Evolutionary conservation across 2,888 invertebrate species (phyloP).

Genomic region (Zygogramma bicolorata): DNA sequence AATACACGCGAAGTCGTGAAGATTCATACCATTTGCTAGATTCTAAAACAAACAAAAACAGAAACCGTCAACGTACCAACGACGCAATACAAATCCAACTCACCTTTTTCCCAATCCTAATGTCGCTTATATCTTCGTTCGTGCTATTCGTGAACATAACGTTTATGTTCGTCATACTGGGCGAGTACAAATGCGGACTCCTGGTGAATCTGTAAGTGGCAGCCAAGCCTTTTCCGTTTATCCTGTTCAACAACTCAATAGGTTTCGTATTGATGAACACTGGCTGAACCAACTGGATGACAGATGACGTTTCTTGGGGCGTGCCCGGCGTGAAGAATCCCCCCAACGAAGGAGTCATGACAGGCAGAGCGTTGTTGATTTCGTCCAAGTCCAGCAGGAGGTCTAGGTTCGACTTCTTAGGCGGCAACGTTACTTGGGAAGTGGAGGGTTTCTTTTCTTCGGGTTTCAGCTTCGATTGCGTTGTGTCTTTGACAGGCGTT

Average conservation of each 20-base stretch:
- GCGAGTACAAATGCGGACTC: slow-evolving; percentile 84
- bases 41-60: slow-evolving; percentile 66
- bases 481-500: slow-evolving; percentile 31
- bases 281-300: slow-evolving; percentile 73
- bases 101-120: slow-evolving; percentile 82
- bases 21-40: slow-evolving; percentile 77
- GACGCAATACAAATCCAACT: no score
- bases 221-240: slow-evolving; percentile 77
- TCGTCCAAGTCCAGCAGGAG: slow-evolving; percentile 85
- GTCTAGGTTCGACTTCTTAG: slow-evolving; percentile 78
- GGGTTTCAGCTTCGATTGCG: slow-evolving; percentile 23
- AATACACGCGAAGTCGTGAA: slow-evolving; percentile 82
- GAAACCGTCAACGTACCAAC: no score
- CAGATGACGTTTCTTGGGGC: slow-evolving; percentile 52
- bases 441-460: slow-evolving; percentile 32
- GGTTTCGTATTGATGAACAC: slow-evolving; percentile 72
- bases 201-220: slow-evolving; percentile 79
- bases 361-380: slow-evolving; percentile 77
- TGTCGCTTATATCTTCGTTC: slow-evolving; percentile 74
- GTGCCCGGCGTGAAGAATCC: slow-evolving; percentile 79
- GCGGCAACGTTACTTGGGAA: slow-evolving; percentile 22
- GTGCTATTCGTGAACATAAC: slow-evolving; percentile 82
- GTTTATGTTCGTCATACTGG: slow-evolving; percentile 85
- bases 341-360: slow-evolving; percentile 86
- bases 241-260: slow-evolving; percentile 78